phyloP scores from a whole-genome alignment of 1,140 invertebrate species.

The Psix sp. region DNA sequence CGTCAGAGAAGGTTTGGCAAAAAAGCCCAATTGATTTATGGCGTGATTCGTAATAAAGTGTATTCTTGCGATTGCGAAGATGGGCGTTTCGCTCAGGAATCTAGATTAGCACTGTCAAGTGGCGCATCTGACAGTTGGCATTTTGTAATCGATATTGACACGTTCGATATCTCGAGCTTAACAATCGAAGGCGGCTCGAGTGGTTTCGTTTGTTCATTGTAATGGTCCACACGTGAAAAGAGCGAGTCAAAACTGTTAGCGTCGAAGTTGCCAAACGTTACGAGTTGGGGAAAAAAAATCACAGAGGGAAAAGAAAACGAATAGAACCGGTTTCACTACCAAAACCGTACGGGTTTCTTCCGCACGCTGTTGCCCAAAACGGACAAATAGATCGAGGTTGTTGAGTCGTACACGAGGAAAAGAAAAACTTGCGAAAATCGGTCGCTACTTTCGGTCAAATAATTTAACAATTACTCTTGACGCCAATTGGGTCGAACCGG shows the following conservation, averaged over 20 bases:
- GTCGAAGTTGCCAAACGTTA: conserved; percentile 30
- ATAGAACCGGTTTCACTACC: conserved; percentile 71
- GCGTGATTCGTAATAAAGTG: too few relatives aligned
- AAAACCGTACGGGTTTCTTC: conserved; percentile 75
- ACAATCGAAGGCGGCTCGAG: too few relatives aligned
- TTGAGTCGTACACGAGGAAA: conserved; percentile 64
- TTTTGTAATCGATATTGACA: too few relatives aligned
- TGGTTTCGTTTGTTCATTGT: too few relatives aligned
- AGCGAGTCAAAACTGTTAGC: conserved; percentile 10
- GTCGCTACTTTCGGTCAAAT: conserved; percentile 35
- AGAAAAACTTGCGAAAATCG: conserved; percentile 65
- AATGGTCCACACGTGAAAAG: background rate
- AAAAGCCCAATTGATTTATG: conserved; percentile 45
- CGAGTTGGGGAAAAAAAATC: conserved; percentile 42
- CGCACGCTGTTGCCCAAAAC: conserved; percentile 68
- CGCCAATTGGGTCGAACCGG: conserved; percentile 2
- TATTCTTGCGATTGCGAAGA: too few relatives aligned
- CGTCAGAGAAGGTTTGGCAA: conserved; percentile 1
- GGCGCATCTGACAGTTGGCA: too few relatives aligned
- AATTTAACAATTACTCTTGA: conserved; percentile 44
- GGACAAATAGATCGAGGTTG: conserved; percentile 73
- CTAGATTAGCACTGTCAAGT: too few relatives aligned
- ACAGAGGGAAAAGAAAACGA: conserved; percentile 54
- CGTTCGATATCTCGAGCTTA: too few relatives aligned
- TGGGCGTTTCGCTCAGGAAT: too few relatives aligned